Conservation (phyloP, 2,797 vertebrate genomes). For the Melanotaenia parkinsoni region DNA sequence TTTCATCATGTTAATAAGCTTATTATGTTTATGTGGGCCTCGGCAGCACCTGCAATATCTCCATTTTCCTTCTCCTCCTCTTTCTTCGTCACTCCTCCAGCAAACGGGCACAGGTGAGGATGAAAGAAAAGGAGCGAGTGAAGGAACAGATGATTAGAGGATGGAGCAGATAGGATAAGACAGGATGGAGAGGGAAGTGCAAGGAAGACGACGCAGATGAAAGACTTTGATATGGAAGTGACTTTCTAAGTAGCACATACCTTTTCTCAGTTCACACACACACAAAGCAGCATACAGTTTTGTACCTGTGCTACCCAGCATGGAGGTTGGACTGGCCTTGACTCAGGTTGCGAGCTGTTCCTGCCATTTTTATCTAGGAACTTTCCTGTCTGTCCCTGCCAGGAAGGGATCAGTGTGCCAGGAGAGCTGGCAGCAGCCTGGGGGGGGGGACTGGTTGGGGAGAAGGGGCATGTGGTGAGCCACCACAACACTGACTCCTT, state of each 20-base stretch:
- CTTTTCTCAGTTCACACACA: neutral
- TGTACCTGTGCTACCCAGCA: constrained; percentile 54
- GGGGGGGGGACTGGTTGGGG: constrained; percentile 25
- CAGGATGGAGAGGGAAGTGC: constrained; percentile 28
- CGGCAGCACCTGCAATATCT: constrained; percentile 57
- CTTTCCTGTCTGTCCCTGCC: constrained; percentile 62
- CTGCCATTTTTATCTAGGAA: constrained; percentile 65
- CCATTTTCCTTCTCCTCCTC: constrained; percentile 10
- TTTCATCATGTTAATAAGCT: constrained; percentile 61
- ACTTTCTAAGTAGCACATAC: constrained; percentile 24
- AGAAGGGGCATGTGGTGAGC: constrained; percentile 53
- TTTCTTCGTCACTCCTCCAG: constrained; percentile 30
- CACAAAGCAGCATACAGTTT: constrained; percentile 18
- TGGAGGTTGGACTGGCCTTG: constrained; percentile 52
- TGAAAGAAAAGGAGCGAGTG: constrained; percentile 46
- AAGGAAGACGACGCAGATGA: constrained; percentile 32
- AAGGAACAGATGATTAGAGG: constrained; percentile 62
- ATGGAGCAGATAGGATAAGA: constrained; percentile 53
- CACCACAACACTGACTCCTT: constrained; percentile 53
- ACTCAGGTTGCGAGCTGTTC: constrained; percentile 48
- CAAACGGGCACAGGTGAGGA: constrained; percentile 13
- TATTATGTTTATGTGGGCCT: constrained; percentile 58
- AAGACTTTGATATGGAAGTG: constrained; percentile 60
- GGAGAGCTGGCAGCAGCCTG: constrained; percentile 62
- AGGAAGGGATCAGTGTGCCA: constrained; percentile 59